A percentile compares a stretch with the other conserved stretches of the same genome.
phyloP scores from a whole-genome alignment of 2,797 vertebrate genomes.

The Helicolenus hilgendorfi region DNA sequence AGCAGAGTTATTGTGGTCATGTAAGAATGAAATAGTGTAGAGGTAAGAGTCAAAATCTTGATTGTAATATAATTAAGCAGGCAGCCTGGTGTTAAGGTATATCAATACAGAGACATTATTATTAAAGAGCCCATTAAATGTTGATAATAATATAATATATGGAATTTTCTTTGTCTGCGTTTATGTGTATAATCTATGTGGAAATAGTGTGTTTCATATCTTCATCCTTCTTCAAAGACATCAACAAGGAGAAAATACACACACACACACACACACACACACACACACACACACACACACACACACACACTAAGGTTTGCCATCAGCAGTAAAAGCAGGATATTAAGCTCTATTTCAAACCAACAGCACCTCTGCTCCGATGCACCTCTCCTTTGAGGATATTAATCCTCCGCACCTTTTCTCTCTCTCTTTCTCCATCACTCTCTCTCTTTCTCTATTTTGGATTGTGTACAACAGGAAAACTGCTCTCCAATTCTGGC shows the following conservation, averaged over 20 bases:
- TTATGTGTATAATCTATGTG: constrained; percentile 19
- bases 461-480: constrained; percentile 53
- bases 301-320: constrained; percentile 36
- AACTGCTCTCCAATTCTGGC: constrained; percentile 55
- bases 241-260: constrained; percentile 34
- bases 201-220: constrained; percentile 42
- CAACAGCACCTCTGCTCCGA: constrained; percentile 75
- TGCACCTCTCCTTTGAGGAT: constrained; percentile 70
- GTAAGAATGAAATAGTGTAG: background rate
- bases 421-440: constrained; percentile 11
- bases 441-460: constrained; percentile 26
- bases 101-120: background rate
- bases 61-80: background rate
- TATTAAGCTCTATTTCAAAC: constrained; percentile 85
- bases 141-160: constrained; percentile 1
- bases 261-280: background rate
- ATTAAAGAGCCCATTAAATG: background rate
- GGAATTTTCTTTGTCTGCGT: background rate
- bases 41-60: background rate
- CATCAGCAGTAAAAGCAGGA: constrained; percentile 79
- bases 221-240: constrained; percentile 47
- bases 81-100: background rate
- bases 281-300: constrained; percentile 26
- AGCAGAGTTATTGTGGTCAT: background rate
- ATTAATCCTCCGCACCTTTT: constrained; percentile 70